Evolutionary conservation across 2,888 invertebrate species (phyloP).

Genomic region (Acleris holmiana): DNA sequence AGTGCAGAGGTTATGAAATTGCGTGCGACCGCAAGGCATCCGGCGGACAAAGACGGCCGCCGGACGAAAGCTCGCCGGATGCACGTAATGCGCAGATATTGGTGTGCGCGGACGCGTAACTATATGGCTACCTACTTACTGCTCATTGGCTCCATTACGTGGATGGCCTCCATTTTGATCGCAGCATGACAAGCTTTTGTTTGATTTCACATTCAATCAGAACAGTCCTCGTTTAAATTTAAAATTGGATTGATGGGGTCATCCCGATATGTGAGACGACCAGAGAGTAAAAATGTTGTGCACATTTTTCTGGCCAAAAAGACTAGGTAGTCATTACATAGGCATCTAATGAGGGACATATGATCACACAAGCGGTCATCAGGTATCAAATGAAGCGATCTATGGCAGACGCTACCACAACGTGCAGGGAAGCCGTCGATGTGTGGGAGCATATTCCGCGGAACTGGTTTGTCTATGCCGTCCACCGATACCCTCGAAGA

Average conservation of each 20-base stretch:
- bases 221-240: too few species aligned
- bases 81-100: conserved; percentile 74
- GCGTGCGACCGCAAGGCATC: conserved; percentile 83
- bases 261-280: too few species aligned
- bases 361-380: conserved; percentile 58
- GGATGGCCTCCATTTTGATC: conserved; percentile 18
- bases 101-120: conserved; percentile 63
- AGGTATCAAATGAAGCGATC: conserved; percentile 78
- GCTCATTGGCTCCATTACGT: conserved; percentile 27
- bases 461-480: conserved; percentile 74
- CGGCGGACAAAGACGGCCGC: conserved; percentile 73
- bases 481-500: conserved; percentile 49
- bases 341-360: conserved; percentile 43
- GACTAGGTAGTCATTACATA: conserved; percentile 9
- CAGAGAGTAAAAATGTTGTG: too few species aligned
- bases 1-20: conserved; percentile 79
- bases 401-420: conserved; percentile 71
- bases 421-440: conserved; percentile 69
- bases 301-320: neutral
- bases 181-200: conserved; percentile 14
- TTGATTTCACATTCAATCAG: too few species aligned
- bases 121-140: conserved; percentile 46
- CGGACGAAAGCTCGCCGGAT: conserved; percentile 75
- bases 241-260: too few species aligned
- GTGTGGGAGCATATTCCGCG: conserved; percentile 74